Evolutionary conservation across 2,888 invertebrate species (phyloP).

Genomic region (Lymantria dispar): DNA sequence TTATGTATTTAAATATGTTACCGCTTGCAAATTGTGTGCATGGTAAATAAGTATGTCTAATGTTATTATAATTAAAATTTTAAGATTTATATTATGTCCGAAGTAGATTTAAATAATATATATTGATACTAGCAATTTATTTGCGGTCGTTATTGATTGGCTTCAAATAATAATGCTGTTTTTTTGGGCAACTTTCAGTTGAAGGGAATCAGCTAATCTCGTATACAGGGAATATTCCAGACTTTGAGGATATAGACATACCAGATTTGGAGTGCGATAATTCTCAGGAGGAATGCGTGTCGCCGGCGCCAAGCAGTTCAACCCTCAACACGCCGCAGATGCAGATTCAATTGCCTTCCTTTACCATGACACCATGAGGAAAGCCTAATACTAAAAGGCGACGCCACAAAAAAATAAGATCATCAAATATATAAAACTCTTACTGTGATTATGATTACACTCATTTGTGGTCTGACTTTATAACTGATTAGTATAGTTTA

Average conservation of each 20-base stretch:
- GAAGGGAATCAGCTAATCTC: slow-evolving; percentile 81
- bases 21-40: slow-evolving; percentile 24
- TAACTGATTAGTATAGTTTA: slow-evolving; percentile 20
- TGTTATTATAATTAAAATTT: background rate
- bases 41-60: slow-evolving; percentile 6
- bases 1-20: slow-evolving; percentile 16
- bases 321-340: slow-evolving; percentile 72
- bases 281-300: slow-evolving; percentile 50
- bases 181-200: slow-evolving; percentile 71
- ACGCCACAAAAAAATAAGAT: slow-evolving; percentile 30
- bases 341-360: slow-evolving; percentile 56
- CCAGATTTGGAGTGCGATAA: slow-evolving; percentile 65
- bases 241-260: slow-evolving; percentile 76
- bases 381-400: slow-evolving; percentile 23
- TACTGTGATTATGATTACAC: slow-evolving; percentile 6
- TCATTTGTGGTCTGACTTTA: slow-evolving; percentile 21
- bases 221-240: slow-evolving; percentile 80
- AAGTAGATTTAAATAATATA: slow-evolving; percentile 5
- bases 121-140: slow-evolving; percentile 15
- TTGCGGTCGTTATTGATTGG: slow-evolving; percentile 15
- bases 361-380: slow-evolving; percentile 53
- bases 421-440: slow-evolving; percentile 11
- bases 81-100: background rate
- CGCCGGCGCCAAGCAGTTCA: slow-evolving; percentile 48
- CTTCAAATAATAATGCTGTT: slow-evolving; percentile 28